phyloP scores from a whole-genome alignment of 2,888 invertebrate species.

The Palloptera scutellata region DNA sequence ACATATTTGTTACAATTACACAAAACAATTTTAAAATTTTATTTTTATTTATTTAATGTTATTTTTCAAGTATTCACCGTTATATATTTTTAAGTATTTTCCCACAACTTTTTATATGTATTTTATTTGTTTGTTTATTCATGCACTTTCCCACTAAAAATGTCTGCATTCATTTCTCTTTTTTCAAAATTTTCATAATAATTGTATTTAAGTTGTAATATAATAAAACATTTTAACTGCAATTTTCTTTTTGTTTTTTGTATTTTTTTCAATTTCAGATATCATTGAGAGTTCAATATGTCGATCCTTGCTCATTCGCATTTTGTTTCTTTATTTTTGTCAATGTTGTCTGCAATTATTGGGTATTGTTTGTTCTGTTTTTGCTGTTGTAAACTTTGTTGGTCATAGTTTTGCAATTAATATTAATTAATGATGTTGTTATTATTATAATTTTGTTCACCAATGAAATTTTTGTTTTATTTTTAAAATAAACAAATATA shows the following conservation, averaged over 20 bases:
- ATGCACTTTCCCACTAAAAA: slow-evolving; percentile 5
- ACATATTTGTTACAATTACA: slow-evolving; percentile 61
- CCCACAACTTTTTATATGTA: neutral
- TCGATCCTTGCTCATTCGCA: neutral
- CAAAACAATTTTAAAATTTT: slow-evolving; percentile 65
- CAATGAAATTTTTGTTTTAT: slow-evolving; percentile 24
- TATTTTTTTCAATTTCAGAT: too few species aligned
- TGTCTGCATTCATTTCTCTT: too few species aligned
- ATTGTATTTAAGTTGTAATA: slow-evolving; percentile 29
- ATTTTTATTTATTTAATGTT: slow-evolving; percentile 54
- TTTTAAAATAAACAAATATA: slow-evolving; percentile 34
- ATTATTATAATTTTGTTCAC: neutral
- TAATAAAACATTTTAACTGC: slow-evolving; percentile 39
- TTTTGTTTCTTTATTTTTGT: neutral
- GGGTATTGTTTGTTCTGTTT: neutral
- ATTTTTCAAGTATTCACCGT: neutral
- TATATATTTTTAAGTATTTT: neutral
- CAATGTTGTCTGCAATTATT: neutral
- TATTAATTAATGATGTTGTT: neutral
- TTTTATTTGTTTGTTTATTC: slow-evolving; percentile 30
- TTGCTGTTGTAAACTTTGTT: slow-evolving; percentile 23
- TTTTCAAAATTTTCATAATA: neutral
- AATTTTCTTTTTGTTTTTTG: slow-evolving; percentile 21
- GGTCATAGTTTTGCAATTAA: slow-evolving; percentile 31
- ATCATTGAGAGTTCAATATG: too few species aligned